Conservation (phyloP, 2,113 vertebrate genomes). For the Megaceryle maxima region DNA sequence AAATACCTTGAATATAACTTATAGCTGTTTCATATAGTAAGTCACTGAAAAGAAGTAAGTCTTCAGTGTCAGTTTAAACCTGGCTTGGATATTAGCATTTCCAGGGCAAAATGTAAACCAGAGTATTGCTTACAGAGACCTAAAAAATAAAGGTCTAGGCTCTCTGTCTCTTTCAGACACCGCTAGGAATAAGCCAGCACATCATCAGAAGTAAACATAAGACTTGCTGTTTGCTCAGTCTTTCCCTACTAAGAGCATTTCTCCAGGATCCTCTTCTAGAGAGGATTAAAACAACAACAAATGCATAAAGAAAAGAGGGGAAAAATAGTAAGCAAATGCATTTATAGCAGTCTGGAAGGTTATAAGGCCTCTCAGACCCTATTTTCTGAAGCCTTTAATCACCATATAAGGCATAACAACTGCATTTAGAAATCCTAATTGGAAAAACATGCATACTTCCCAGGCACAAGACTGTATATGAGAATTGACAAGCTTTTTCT, state of each 20-base stretch:
- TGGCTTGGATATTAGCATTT: not conserved
- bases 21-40: not conserved
- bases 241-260: not conserved
- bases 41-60: not conserved
- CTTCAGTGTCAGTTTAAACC: not conserved
- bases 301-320: not conserved
- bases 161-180: not conserved
- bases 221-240: not conserved
- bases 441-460: not conserved
- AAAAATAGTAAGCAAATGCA: not conserved
- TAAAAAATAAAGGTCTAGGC: not conserved
- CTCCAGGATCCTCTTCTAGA: not conserved
- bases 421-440: not conserved
- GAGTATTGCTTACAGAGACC: not conserved
- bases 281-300: not conserved
- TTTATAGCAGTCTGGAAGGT: not conserved
- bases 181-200: not conserved
- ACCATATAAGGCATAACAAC: not conserved
- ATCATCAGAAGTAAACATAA: not conserved
- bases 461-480: not conserved
- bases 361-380: not conserved
- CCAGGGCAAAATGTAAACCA: not conserved
- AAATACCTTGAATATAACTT: slow-evolving; percentile 9
- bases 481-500: not conserved
- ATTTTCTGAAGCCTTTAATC: not conserved